Percentiles rank a stretch among this genome's conserved stretches.
phyloP scores from a whole-genome alignment of 2,797 vertebrate species.

The Carduelis carduelis region DNA sequence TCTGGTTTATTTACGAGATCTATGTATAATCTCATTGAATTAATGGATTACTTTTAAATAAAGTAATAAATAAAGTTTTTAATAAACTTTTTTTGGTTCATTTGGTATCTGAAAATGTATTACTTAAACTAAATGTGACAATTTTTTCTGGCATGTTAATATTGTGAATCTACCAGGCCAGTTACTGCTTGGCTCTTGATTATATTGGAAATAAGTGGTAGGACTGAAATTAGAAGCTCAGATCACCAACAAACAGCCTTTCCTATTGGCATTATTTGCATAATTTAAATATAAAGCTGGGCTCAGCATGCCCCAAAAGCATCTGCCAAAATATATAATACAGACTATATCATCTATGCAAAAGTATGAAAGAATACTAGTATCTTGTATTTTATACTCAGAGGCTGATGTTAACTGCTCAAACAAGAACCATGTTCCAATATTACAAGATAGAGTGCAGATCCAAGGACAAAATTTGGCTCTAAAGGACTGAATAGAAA shows the following conservation, averaged over 20 bases:
- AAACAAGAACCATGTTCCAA: conserved; percentile 38
- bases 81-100: background rate
- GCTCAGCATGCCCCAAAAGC: background rate
- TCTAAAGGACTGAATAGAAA: conserved; percentile 72
- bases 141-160: background rate
- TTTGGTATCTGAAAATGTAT: background rate
- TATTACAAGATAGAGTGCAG: conserved; percentile 59
- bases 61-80: too few relatives aligned
- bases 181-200: background rate
- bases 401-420: conserved; percentile 51
- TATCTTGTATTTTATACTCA: conserved; percentile 39
- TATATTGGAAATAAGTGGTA: background rate
- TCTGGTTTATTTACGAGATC: background rate
- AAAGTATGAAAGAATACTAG: conserved; percentile 6
- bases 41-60: background rate
- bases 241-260: background rate
- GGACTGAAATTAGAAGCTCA: background rate
- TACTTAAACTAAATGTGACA: background rate
- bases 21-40: background rate
- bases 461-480: conserved; percentile 71
- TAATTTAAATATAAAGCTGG: background rate
- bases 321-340: background rate
- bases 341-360: background rate
- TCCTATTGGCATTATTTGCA: background rate
- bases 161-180: background rate